phyloP scores from a whole-genome alignment of 2,888 invertebrate genomes.

The Cephus runcator region DNA sequence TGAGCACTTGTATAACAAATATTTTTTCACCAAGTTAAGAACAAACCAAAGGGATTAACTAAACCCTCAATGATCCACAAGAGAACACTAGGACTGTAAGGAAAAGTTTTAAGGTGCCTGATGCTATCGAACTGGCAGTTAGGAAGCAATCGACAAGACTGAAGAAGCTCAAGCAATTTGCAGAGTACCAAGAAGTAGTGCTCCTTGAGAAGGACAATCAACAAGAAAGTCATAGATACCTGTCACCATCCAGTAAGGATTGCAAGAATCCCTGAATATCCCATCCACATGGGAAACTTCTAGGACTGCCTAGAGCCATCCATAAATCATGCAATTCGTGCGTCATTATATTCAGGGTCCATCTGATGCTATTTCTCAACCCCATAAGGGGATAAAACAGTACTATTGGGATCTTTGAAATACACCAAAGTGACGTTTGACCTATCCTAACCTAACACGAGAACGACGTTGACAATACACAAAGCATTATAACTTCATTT shows the following conservation, averaged over 20 bases:
- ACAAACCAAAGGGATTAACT: no score
- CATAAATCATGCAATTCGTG: constrained; percentile 37
- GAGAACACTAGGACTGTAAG: no score
- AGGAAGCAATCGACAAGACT: background rate
- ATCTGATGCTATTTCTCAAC: constrained; percentile 5
- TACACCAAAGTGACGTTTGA: background rate
- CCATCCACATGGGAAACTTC: background rate
- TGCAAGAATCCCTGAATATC: background rate
- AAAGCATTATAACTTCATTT: background rate
- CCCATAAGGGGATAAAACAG: background rate
- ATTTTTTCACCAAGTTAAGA: no score
- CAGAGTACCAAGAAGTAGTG: background rate
- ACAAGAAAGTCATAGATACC: background rate
- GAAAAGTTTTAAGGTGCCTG: background rate
- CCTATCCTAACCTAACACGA: background rate
- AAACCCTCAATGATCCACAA: no score
- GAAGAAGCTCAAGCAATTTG: background rate
- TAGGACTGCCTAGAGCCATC: constrained; percentile 6
- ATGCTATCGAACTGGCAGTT: background rate
- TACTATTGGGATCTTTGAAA: background rate
- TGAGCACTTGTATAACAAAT: no score
- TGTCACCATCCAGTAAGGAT: background rate
- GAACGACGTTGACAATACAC: background rate
- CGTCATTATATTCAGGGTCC: constrained; percentile 27
- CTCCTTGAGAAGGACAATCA: background rate